Conservation (phyloP, 2,888 invertebrate genomes). For the Leucophenga maculata region DNA sequence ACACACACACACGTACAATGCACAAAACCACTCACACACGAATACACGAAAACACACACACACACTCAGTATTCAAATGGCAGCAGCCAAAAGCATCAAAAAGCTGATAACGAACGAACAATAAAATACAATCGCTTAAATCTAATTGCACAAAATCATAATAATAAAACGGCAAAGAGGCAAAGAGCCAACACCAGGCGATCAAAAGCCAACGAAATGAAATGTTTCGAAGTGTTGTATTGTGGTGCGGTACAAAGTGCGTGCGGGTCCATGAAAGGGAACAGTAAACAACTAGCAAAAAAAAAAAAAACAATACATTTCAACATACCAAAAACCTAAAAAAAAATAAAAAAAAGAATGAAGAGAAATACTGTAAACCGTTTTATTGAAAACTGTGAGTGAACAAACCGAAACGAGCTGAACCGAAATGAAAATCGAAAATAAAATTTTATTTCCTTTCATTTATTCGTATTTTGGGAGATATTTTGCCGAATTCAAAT, state of each 20-base stretch:
- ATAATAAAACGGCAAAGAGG: neutral
- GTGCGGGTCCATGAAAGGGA: no score
- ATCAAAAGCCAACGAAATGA: no score
- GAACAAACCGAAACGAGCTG: slow-evolving; percentile 31
- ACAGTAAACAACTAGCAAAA: no score
- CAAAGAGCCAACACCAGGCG: no score
- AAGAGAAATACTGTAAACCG: neutral
- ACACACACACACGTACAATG: neutral
- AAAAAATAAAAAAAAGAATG: neutral
- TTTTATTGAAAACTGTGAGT: slow-evolving; percentile 14
- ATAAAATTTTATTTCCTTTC: slow-evolving; percentile 22
- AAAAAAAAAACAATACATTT: no score
- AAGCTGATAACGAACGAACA: neutral
- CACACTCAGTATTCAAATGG: neutral
- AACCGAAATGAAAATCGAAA: slow-evolving; percentile 12
- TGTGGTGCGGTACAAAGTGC: no score
- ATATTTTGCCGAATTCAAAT: slow-evolving; percentile 36
- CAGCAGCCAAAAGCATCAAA: neutral
- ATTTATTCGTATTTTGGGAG: slow-evolving; percentile 1
- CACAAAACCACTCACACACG: neutral
- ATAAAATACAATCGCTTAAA: slow-evolving; percentile 12
- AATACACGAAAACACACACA: no score
- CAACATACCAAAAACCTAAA: neutral
- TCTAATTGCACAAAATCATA: slow-evolving; percentile 21
- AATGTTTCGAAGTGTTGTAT: no score